These are phyloP conservation scores for Drymodes brunneopygia DNA, from an alignment of 2,113 vertebrate species.

Conservation along the genomic window DNA sequence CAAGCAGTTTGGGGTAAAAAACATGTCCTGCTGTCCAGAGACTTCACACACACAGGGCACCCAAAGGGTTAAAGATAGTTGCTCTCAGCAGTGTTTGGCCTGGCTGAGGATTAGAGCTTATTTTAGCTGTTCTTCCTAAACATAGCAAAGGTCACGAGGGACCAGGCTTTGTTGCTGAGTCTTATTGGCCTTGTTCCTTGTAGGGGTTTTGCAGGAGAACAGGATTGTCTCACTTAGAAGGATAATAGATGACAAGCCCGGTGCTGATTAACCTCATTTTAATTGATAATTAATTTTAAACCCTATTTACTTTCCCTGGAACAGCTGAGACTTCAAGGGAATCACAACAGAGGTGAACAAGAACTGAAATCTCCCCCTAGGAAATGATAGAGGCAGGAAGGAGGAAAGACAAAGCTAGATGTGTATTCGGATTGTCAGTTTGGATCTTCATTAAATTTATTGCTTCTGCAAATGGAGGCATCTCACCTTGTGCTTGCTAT, in stretches of 20 bases:
- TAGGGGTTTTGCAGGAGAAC: slow-evolving; percentile 1
- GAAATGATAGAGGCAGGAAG: neutral
- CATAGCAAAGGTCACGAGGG: slow-evolving; percentile 51
- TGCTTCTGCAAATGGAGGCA: neutral
- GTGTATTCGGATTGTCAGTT: neutral
- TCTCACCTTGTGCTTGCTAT: neutral
- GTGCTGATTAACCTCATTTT: slow-evolving; percentile 74
- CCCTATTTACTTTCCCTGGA: slow-evolving; percentile 70
- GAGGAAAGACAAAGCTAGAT: neutral
- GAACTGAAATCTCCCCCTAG: slow-evolving; percentile 36
- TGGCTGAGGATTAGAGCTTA: slow-evolving; percentile 55
- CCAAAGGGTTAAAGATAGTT: slow-evolving; percentile 41
- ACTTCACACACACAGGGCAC: neutral
- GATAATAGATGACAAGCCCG: slow-evolving; percentile 66
- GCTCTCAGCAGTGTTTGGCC: slow-evolving; percentile 35
- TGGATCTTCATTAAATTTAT: neutral
- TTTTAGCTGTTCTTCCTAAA: slow-evolving; percentile 65
- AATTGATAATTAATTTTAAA: slow-evolving; percentile 78
- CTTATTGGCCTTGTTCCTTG: slow-evolving; percentile 30
- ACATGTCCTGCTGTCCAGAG: neutral
- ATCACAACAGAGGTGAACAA: slow-evolving; percentile 47
- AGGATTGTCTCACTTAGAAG: slow-evolving; percentile 55
- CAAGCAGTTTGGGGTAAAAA: neutral
- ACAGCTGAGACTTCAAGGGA: slow-evolving; percentile 68
- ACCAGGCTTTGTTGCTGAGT: slow-evolving; percentile 36